A percentile compares a stretch with the other conserved stretches of the same genome.
These are phyloP conservation scores for Chiridota heheva DNA, from an alignment of 35 echinoderm and acorn worm genomes.

Conservation along the genomic window DNA sequence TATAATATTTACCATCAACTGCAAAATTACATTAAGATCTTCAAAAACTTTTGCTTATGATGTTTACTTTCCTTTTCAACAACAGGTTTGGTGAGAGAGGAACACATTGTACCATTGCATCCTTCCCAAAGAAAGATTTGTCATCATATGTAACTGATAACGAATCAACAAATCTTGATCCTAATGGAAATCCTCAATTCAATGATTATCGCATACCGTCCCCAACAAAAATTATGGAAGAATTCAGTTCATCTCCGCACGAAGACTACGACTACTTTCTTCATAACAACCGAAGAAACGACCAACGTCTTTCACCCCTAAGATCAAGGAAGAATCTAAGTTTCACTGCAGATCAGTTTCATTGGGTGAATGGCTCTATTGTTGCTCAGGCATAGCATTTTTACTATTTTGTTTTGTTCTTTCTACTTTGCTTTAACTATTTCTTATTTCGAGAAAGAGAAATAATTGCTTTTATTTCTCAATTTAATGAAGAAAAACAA, in stretches of 20 bases:
- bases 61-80: neutral
- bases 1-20: too few species aligned
- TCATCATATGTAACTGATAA: constrained; percentile 12
- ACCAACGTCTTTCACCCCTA: neutral
- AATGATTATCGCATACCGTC: constrained; percentile 28
- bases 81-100: constrained; percentile 81
- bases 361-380: constrained; percentile 50
- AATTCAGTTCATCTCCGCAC: neutral
- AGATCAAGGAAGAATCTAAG: neutral
- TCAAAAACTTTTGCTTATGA: neutral
- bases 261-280: neutral
- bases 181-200: constrained; percentile 19
- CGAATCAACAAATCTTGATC: neutral
- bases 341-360: constrained; percentile 27
- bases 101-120: constrained; percentile 68
- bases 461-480: too few species aligned
- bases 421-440: constrained; percentile 6
- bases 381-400: constrained; percentile 31
- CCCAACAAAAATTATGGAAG: neutral
- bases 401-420: neutral
- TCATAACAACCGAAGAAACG: neutral
- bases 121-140: constrained; percentile 33
- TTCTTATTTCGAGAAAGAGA: too few species aligned
- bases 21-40: too few species aligned
- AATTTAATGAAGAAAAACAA: too few species aligned